Conservation (phyloP, 2,888 invertebrate species). For the Alviniconcha strummeri region DNA sequence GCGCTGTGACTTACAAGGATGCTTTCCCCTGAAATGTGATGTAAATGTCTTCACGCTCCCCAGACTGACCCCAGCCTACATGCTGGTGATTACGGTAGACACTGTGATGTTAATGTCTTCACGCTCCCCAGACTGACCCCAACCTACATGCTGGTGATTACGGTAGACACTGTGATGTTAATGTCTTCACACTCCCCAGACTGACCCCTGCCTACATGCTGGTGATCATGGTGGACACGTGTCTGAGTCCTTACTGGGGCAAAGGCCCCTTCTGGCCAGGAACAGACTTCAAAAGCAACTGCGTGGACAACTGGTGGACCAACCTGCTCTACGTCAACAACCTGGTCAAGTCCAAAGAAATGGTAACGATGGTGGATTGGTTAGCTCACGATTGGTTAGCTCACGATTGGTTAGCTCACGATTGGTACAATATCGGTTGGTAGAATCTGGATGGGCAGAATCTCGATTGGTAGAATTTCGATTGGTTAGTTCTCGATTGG, state of each 20-base stretch:
- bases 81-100: conserved; percentile 48
- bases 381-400: no score
- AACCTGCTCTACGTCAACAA: conserved; percentile 32
- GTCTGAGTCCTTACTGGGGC: conserved; percentile 30
- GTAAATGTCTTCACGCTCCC: background rate
- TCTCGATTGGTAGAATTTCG: no score
- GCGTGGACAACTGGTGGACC: conserved; percentile 38
- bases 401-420: no score
- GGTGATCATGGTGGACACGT: conserved; percentile 43
- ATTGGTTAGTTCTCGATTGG: no score
- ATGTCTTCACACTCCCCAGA: conserved; percentile 37
- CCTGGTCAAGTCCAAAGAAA: background rate
- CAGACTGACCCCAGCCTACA: conserved; percentile 59
- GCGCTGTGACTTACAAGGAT: no score
- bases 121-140: conserved; percentile 52
- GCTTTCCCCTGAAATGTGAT: no score
- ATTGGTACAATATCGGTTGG: no score
- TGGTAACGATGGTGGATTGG: conserved; percentile 5
- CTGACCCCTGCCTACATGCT: conserved; percentile 60
- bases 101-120: no score
- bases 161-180: conserved; percentile 10
- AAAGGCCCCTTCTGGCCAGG: conserved; percentile 31
- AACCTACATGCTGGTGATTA: conserved; percentile 55
- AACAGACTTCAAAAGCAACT: conserved; percentile 29
- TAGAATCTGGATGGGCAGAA: no score